Conservation (phyloP, 1,140 invertebrate genomes). For the Harpegnathos saltator region DNA sequence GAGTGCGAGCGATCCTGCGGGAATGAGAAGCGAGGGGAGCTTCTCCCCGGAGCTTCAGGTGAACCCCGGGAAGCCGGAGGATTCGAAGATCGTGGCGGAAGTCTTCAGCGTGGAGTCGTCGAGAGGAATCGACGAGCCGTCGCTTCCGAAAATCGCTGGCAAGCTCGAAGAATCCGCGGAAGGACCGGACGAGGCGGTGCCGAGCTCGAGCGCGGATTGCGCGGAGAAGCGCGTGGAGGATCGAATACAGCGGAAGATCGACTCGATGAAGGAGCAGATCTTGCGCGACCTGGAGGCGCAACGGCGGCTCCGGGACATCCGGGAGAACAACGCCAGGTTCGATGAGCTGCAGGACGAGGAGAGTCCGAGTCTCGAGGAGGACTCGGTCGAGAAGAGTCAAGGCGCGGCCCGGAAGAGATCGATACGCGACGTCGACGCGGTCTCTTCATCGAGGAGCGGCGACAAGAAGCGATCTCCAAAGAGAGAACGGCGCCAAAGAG, state of each 20-base stretch:
- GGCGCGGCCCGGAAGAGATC: conserved; percentile 50
- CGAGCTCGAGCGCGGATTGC: background rate
- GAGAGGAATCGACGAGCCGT: background rate
- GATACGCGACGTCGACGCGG: background rate
- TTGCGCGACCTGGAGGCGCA: conserved; percentile 72
- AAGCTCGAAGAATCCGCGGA: background rate
- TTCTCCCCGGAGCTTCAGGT: no score
- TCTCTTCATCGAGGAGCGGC: background rate
- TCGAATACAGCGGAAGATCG: conserved; percentile 74
- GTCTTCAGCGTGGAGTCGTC: background rate
- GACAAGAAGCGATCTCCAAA: conserved; percentile 5
- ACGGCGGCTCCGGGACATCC: conserved; percentile 64
- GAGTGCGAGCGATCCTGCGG: background rate
- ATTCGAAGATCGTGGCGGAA: background rate
- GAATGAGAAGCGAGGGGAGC: background rate
- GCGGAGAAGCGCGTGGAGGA: conserved; percentile 73
- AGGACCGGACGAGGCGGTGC: background rate
- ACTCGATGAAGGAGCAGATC: conserved; percentile 77
- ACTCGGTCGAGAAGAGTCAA: conserved; percentile 7
- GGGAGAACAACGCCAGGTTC: conserved; percentile 73
- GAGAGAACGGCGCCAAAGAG: background rate
- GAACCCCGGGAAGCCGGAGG: background rate
- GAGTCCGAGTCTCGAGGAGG: background rate
- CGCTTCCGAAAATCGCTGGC: background rate
- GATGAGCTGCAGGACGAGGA: conserved; percentile 55